Evolutionary conservation across 2,113 vertebrate genomes (phyloP).

Genomic region (Australoheros scitulus): DNA sequence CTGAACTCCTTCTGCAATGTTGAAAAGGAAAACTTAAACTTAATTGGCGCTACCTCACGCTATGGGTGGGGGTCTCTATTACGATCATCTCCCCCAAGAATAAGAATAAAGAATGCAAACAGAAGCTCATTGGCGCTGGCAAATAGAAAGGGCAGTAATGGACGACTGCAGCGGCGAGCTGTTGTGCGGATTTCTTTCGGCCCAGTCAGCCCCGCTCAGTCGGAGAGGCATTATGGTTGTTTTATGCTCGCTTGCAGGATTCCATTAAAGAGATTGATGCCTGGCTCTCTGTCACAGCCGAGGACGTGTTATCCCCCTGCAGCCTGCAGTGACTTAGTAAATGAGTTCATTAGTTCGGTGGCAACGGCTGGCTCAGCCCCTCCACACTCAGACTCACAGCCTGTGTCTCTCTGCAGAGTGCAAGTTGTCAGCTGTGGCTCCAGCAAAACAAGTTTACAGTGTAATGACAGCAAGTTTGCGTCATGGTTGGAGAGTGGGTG

Average conservation of each 20-base stretch:
- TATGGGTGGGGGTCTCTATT: not conserved
- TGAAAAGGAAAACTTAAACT: slow-evolving; percentile 21
- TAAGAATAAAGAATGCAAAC: slow-evolving; percentile 45
- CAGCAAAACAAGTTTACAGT: slow-evolving; percentile 39
- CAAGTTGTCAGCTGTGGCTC: slow-evolving; percentile 31
- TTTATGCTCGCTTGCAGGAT: slow-evolving; percentile 73
- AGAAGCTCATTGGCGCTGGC: slow-evolving; percentile 40
- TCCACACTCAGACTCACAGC: slow-evolving; percentile 22
- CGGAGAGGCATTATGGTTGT: slow-evolving; percentile 64
- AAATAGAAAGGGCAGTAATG: slow-evolving; percentile 59
- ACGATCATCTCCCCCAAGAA: not conserved
- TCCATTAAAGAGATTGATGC: slow-evolving; percentile 82
- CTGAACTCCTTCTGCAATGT: not conserved
- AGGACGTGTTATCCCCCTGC: slow-evolving; percentile 66
- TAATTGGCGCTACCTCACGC: slow-evolving; percentile 32
- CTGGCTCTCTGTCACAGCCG: slow-evolving; percentile 68
- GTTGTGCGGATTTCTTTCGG: slow-evolving; percentile 34
- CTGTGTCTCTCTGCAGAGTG: slow-evolving; percentile 21
- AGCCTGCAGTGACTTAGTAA: slow-evolving; percentile 75
- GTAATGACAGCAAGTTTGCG: slow-evolving; percentile 31
- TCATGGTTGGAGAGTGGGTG: not conserved
- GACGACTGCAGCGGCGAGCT: slow-evolving; percentile 22
- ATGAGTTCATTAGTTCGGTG: slow-evolving; percentile 76
- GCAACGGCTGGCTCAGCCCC: slow-evolving; percentile 43
- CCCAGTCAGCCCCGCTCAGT: slow-evolving; percentile 55